Base-by-base conservation (phyloP, 2,888 invertebrate genomes). In the Drosophila nigritarsus region DNA sequence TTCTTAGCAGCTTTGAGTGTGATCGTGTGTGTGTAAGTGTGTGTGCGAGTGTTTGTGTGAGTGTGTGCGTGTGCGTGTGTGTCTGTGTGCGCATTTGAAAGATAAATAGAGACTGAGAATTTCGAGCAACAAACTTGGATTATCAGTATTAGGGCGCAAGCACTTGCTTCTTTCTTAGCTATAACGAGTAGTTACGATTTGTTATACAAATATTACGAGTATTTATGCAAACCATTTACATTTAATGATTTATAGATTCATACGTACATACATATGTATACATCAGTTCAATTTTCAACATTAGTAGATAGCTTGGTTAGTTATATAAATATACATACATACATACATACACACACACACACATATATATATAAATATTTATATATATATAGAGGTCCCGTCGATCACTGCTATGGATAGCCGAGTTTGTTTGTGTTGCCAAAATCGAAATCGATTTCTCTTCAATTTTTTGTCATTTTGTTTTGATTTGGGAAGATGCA, bases 121-220 rank as follows among this genome's bases (percentile, higher is more conserved):
- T 56, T 72, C 78, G 67, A 80, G 80, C 80, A 78, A 65, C 72
- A 78, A 80, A 80, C 78, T 76, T 65, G 72, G 75, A 80, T 76
- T 67, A 78, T 60, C 73, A 67, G 59, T 67, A 67, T 45, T 63
- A 64, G 66, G 72, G 65, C 59, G 60, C 78, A 78, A 76, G 78
- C 78, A 80, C 51, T 78, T 78, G 76, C 64, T 76, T 67, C 34
- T 56, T 65, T 67, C 58, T 54, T 73, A 66, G 49, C 53, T 40
- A 65, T 71, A 51, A 51, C 34, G 40, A 59, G 11, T 68, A 65
- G 42, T 53, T 65, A 64, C 53, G 40, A 49, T 18, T 54, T 54
- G n/a, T 71, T 70, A 50, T 32, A 59, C 51, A 48, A 53, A 20
- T 38, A 62, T 15, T 67, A 74, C 55, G 51, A 68, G 27, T 74